phyloP scores from a whole-genome alignment of 2,113 vertebrate genomes.

The Podocnemis expansa region DNA sequence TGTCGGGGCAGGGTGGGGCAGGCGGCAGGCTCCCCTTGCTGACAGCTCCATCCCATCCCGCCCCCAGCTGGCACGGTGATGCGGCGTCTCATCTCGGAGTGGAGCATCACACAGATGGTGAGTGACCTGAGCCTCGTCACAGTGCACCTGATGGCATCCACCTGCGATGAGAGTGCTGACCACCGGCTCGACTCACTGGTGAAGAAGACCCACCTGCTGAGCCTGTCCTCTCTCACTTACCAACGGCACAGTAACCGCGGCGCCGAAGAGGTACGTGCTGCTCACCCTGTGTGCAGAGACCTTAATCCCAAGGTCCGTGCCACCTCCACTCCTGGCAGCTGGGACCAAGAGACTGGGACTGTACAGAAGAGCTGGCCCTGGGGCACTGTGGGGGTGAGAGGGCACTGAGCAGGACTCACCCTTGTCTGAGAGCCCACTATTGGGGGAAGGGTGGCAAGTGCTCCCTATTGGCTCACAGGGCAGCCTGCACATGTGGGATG shows the following conservation, averaged over 20 bases:
- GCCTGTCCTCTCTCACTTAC: conserved; percentile 94
- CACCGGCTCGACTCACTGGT: conserved; percentile 91
- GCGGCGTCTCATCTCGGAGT: conserved; percentile 96
- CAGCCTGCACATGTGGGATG: neutral
- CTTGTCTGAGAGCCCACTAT: neutral
- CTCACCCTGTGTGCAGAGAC: neutral
- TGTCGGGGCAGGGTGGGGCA: rapidly evolving
- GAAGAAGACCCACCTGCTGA: conserved; percentile 97
- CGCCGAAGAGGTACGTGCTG: conserved; percentile 85
- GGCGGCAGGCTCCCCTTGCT: neutral
- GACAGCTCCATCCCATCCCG: neutral
- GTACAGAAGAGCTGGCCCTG: too few relatives aligned
- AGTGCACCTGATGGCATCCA: conserved; percentile 96
- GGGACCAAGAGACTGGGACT: too few relatives aligned
- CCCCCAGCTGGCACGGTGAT: conserved; percentile 93
- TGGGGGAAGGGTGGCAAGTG: neutral
- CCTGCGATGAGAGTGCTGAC: conserved; percentile 91
- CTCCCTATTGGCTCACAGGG: neutral
- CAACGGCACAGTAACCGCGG: conserved; percentile 90
- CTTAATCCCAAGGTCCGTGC: rapidly evolving
- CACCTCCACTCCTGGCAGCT: neutral
- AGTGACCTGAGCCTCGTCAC: conserved; percentile 94
- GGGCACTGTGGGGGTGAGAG: too few relatives aligned
- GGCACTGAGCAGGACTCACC: too few relatives aligned
- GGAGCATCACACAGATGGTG: conserved; percentile 98